Percentiles rank a stretch among this genome's conserved stretches.
Evolutionary conservation across 2,888 invertebrate genomes (phyloP).

Genomic region (Agapostemon virescens): DNA sequence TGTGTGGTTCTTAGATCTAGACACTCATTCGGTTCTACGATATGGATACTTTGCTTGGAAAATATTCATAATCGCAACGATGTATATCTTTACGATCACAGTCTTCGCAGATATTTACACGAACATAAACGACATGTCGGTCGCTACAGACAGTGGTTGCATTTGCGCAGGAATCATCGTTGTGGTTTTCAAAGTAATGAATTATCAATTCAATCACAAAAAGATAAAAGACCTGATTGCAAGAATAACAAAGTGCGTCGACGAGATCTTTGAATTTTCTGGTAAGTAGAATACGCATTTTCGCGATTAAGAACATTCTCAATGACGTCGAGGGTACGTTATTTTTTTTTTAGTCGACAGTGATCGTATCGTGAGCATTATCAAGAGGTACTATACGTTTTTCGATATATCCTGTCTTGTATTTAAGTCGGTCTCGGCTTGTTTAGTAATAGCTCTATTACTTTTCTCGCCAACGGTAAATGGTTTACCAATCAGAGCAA

Average conservation of each 20-base stretch:
- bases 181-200: constrained; percentile 68
- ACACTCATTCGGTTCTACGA: constrained; percentile 24
- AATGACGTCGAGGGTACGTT: background rate
- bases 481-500: constrained; percentile 71
- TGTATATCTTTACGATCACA: constrained; percentile 63
- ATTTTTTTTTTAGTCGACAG: constrained; percentile 21
- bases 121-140: constrained; percentile 61
- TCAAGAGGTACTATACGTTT: constrained; percentile 50
- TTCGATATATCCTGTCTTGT: constrained; percentile 59
- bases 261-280: constrained; percentile 61
- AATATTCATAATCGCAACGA: constrained; percentile 49
- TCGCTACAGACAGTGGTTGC: constrained; percentile 71
- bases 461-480: constrained; percentile 66
- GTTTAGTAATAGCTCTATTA: constrained; percentile 63
- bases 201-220: constrained; percentile 57
- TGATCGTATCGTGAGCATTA: constrained; percentile 21
- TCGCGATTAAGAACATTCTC: background rate
- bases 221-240: constrained; percentile 54
- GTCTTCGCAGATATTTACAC: constrained; percentile 64
- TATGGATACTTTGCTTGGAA: constrained; percentile 63
- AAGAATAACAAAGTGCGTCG: constrained; percentile 49
- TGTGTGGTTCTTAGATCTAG: constrained; percentile 44
- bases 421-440: constrained; percentile 58
- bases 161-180: constrained; percentile 68
- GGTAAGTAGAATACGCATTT: constrained; percentile 53